Evolutionary conservation across 2,113 vertebrate species (phyloP).

Genomic region (Hippotragus niger): DNA sequence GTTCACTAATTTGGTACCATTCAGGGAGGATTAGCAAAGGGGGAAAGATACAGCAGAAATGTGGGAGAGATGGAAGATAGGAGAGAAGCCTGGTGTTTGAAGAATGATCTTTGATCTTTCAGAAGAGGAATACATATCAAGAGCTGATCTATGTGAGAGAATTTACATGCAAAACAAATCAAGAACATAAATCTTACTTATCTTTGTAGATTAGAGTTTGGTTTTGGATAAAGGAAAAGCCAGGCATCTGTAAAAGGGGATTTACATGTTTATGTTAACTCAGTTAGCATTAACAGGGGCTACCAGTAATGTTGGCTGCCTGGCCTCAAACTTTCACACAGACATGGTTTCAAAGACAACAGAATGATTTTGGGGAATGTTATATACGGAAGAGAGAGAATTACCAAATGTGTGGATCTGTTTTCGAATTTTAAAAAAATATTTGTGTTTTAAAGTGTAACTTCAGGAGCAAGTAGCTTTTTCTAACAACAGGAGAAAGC

Average conservation of each 20-base stretch:
- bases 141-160: conserved; percentile 49
- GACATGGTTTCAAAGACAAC: not conserved
- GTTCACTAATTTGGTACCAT: not conserved
- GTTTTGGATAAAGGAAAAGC: not conserved
- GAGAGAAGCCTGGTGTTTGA: conserved; percentile 21
- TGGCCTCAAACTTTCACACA: not conserved
- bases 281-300: conserved; percentile 47
- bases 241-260: not conserved
- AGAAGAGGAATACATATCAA: not conserved
- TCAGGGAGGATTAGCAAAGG: not conserved
- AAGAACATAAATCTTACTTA: conserved; percentile 52
- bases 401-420: not conserved
- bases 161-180: conserved; percentile 57
- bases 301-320: not conserved
- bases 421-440: not conserved
- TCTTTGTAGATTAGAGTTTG: conserved; percentile 38
- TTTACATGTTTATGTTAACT: conserved; percentile 62
- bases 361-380: not conserved
- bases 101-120: conserved; percentile 64
- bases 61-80: not conserved
- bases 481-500: not conserved
- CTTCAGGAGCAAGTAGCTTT: not conserved
- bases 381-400: not conserved
- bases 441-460: not conserved
- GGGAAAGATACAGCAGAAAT: not conserved